Conservation (phyloP, 2,113 vertebrate genomes). For the Catharus bicknelli region DNA sequence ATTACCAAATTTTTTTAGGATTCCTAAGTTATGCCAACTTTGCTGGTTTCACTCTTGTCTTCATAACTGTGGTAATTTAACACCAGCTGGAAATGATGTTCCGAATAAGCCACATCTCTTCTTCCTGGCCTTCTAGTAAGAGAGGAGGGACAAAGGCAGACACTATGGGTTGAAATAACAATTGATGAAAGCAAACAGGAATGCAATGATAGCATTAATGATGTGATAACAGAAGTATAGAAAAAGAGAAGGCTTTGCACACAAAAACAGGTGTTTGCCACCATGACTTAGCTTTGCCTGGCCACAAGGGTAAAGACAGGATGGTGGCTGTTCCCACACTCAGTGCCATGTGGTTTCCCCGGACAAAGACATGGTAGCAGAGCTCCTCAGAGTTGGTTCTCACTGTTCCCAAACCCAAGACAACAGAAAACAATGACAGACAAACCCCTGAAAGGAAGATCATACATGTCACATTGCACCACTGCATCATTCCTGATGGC, state of each 20-base stretch:
- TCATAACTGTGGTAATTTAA: neutral
- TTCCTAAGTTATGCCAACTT: neutral
- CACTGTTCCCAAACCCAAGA: neutral
- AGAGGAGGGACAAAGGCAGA: neutral
- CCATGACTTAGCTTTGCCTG: neutral
- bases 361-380: neutral
- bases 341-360: neutral
- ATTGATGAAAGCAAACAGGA: neutral
- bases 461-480: neutral
- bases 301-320: neutral
- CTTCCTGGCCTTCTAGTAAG: neutral
- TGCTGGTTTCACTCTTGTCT: neutral
- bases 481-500: neutral
- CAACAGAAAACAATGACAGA: neutral
- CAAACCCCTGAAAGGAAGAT: neutral
- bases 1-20: neutral
- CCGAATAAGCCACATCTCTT: neutral
- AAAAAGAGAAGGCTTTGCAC: neutral
- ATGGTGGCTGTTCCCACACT: accelerated
- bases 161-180: accelerated
- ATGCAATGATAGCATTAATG: neutral
- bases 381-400: neutral
- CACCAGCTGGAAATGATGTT: neutral
- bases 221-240: neutral
- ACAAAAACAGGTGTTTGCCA: neutral